phyloP scores from a whole-genome alignment of 2,113 vertebrate genomes.

The Acanthochromis polyacanthus region DNA sequence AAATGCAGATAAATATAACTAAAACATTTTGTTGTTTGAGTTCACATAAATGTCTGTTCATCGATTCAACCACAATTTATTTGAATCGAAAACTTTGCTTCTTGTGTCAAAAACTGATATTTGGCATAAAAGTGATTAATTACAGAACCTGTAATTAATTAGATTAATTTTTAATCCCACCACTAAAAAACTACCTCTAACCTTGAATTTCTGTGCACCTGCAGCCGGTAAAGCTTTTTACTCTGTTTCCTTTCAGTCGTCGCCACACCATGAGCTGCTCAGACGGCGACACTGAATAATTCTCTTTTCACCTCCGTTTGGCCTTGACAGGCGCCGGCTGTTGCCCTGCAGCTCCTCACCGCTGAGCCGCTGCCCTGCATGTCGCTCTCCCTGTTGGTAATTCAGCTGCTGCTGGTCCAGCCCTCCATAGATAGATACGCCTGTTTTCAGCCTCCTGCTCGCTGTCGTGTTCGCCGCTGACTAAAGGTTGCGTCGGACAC shows the following conservation, averaged over 20 bases:
- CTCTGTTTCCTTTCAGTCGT: background rate
- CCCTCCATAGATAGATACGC: background rate
- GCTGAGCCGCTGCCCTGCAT: conserved; percentile 8
- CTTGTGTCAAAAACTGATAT: no score
- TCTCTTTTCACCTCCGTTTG: conserved; percentile 45
- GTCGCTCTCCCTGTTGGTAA: conserved; percentile 33
- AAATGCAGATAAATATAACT: no score
- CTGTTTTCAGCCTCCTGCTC: conserved; percentile 27
- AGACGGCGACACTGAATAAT: conserved; percentile 40
- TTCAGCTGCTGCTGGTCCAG: conserved; percentile 17
- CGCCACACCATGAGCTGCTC: background rate
- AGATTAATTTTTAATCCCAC: no score
- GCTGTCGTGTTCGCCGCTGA: background rate
- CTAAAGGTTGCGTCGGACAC: background rate
- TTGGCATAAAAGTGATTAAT: no score
- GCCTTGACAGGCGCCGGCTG: conserved; percentile 26
- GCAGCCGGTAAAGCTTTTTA: background rate
- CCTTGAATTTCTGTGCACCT: no score
- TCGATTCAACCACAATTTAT: no score
- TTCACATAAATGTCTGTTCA: no score
- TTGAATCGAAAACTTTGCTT: no score
- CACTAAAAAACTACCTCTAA: no score
- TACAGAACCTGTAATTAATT: no score
- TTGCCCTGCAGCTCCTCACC: conserved; percentile 20
- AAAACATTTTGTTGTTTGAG: no score